Evolutionary conservation across 2,113 vertebrate genomes (phyloP).

Genomic region (Orientallactaga bullata): DNA sequence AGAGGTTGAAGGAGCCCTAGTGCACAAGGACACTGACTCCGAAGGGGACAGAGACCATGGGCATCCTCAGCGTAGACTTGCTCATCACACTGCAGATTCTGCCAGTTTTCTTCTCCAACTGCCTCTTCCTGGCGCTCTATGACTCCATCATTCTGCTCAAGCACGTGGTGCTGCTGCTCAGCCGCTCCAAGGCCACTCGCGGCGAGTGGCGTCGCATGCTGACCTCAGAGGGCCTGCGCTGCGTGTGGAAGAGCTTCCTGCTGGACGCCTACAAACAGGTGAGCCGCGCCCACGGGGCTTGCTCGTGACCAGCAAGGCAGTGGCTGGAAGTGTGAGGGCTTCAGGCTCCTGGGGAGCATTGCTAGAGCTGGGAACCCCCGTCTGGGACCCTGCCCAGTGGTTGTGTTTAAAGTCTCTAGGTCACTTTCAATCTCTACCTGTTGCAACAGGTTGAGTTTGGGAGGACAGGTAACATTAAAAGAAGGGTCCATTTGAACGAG

Average conservation of each 20-base stretch:
- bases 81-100: slow-evolving; percentile 97
- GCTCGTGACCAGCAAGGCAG: neutral
- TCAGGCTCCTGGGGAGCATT: rapidly evolving
- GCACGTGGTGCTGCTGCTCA: slow-evolving; percentile 94
- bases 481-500: neutral
- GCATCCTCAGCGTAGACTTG: slow-evolving; percentile 94
- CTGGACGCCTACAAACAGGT: slow-evolving; percentile 98
- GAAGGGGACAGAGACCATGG: slow-evolving; percentile 89
- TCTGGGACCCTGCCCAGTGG: neutral
- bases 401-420: neutral
- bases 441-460: neutral
- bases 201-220: slow-evolving; percentile 96
- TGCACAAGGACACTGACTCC: slow-evolving; percentile 78
- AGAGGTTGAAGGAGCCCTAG: slow-evolving; percentile 80
- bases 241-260: slow-evolving; percentile 98
- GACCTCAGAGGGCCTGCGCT: slow-evolving; percentile 96
- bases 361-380: neutral
- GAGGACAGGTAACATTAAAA: neutral
- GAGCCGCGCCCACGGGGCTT: slow-evolving; percentile 61
- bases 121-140: slow-evolving; percentile 97
- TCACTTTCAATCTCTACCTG: slow-evolving; percentile 18
- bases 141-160: slow-evolving; percentile 97
- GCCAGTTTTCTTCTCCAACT: slow-evolving; percentile 98
- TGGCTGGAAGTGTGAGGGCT: rapidly evolving
- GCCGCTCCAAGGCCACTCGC: slow-evolving; percentile 90